A percentile compares a stretch with the other conserved stretches of the same genome.
Evolutionary conservation across 2,113 vertebrate species (phyloP).

Genomic region (Arizona elegans): DNA sequence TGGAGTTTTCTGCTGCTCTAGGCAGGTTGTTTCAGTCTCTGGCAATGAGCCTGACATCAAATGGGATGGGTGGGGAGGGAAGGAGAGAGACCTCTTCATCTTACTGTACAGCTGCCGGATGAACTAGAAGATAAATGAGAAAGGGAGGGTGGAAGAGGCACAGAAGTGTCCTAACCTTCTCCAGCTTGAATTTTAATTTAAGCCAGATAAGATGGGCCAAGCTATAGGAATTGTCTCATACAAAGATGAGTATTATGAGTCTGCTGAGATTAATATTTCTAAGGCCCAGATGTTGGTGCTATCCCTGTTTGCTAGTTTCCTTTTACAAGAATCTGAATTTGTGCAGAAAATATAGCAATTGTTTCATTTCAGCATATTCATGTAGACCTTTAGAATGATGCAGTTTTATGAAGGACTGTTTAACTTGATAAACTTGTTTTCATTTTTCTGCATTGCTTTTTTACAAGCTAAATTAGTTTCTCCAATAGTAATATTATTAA

Average conservation of each 20-base stretch:
- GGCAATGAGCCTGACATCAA: neutral
- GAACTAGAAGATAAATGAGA: neutral
- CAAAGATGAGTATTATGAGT: neutral
- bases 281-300: neutral
- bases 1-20: neutral
- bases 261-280: neutral
- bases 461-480: neutral
- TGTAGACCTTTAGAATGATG: neutral
- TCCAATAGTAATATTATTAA: neutral
- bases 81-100: neutral
- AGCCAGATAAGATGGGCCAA: neutral
- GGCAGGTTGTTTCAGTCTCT: neutral
- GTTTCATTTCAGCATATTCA: neutral
- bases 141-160: neutral
- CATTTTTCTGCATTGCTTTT: neutral
- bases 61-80: neutral
- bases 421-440: neutral
- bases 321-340: neutral
- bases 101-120: neutral
- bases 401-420: neutral
- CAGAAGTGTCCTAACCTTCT: neutral
- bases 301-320: neutral
- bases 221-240: neutral
- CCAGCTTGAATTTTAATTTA: neutral
- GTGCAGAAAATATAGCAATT: neutral